Percentiles rank a stretch among this genome's conserved stretches.
These are phyloP conservation scores for Zosterops hypoxanthus DNA, from an alignment of 2,113 vertebrate genomes.

Conservation along the genomic window DNA sequence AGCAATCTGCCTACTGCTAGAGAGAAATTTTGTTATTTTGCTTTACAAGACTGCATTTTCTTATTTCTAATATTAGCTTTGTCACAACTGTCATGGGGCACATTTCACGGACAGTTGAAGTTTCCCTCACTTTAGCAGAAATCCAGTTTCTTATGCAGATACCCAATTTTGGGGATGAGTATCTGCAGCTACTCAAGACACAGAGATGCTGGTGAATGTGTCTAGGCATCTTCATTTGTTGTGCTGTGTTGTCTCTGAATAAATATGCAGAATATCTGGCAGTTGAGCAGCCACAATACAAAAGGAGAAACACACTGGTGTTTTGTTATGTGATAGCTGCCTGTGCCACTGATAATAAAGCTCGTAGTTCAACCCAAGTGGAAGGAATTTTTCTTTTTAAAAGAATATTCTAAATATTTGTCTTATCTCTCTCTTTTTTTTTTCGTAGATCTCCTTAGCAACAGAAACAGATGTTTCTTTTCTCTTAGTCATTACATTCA, in stretches of 20 bases:
- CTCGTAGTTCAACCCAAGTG: slow-evolving; percentile 65
- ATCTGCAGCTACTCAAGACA: slow-evolving; percentile 30
- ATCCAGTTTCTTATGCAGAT: not conserved
- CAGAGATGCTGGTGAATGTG: not conserved
- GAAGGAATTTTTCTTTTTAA: slow-evolving; percentile 44
- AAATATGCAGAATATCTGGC: not conserved
- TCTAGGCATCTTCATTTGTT: slow-evolving; percentile 15
- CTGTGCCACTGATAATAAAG: slow-evolving; percentile 54
- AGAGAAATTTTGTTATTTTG: not conserved
- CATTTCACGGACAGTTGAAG: not conserved
- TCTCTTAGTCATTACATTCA: slow-evolving; percentile 78
- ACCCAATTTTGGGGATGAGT: not conserved
- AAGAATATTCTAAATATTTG: slow-evolving; percentile 71
- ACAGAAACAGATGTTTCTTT: slow-evolving; percentile 81
- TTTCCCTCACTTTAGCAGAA: not conserved
- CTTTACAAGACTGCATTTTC: not conserved
- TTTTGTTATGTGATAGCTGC: slow-evolving; percentile 20
- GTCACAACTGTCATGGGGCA: not conserved
- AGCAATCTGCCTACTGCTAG: not conserved
- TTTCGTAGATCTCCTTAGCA: slow-evolving; percentile 70
- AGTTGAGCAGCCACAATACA: not conserved
- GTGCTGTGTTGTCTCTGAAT: not conserved
- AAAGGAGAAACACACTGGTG: not conserved
- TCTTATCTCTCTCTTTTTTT: slow-evolving; percentile 53
- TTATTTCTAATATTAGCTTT: not conserved